Evolutionary conservation across 1,140 invertebrate genomes (phyloP).

Genomic region (Zelostemma sp.): DNA sequence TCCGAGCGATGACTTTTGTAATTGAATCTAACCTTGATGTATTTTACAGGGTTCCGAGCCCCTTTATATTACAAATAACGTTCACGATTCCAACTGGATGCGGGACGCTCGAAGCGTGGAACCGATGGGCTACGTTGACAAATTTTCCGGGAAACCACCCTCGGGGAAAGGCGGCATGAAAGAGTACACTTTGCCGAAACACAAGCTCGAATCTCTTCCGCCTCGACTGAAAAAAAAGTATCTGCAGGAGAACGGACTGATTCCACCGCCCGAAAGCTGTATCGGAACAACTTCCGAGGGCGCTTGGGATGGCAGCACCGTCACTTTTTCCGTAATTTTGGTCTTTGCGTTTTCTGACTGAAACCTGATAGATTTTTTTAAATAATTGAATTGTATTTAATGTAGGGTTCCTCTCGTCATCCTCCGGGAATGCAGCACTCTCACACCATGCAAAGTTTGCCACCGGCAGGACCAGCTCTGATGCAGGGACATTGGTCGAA

Average conservation of each 20-base stretch:
- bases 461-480: slow-evolving; percentile 50
- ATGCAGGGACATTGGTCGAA: slow-evolving; percentile 64
- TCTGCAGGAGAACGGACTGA: slow-evolving; percentile 68
- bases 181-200: slow-evolving; percentile 62
- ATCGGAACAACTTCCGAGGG: slow-evolving; percentile 62
- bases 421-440: slow-evolving; percentile 56
- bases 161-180: slow-evolving; percentile 68
- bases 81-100: slow-evolving; percentile 61
- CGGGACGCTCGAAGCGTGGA: slow-evolving; percentile 73
- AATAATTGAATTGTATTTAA: not conserved
- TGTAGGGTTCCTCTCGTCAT: slow-evolving; percentile 55
- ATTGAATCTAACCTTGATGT: no score
- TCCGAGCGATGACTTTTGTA: no score
- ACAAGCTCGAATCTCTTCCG: slow-evolving; percentile 69
- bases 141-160: slow-evolving; percentile 71
- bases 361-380: not conserved
- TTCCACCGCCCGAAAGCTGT: slow-evolving; percentile 49
- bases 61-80: slow-evolving; percentile 59
- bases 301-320: slow-evolving; percentile 69
- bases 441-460: slow-evolving; percentile 62
- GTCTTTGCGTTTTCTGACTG: not conserved
- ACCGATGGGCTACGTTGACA: slow-evolving; percentile 63
- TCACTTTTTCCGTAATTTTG: slow-evolving; percentile 66
- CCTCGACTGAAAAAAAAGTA: slow-evolving; percentile 72
- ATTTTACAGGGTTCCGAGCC: slow-evolving; percentile 70